phyloP scores from a whole-genome alignment of 2,797 vertebrate genomes.

The Danio albolineatus region DNA sequence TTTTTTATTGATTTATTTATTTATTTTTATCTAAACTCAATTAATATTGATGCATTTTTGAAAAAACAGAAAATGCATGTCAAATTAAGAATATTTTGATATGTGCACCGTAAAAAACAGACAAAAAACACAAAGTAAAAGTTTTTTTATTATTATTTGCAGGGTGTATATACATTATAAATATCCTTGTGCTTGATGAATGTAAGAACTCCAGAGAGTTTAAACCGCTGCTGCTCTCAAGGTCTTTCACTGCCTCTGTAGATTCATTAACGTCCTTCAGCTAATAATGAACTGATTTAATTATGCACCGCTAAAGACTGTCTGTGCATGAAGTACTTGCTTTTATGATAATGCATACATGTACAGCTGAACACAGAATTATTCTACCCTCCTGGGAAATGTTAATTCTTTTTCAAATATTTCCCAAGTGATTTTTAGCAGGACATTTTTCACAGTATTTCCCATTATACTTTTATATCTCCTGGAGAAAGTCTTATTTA shows the following conservation, averaged over 20 bases:
- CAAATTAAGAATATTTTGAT: neutral
- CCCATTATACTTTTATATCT: too few species aligned
- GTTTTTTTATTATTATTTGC: neutral
- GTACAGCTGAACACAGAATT: neutral
- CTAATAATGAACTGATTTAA: slow-evolving; percentile 3
- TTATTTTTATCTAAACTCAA: neutral
- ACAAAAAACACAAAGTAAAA: neutral
- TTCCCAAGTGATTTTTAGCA: too few species aligned
- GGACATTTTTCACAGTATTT: too few species aligned
- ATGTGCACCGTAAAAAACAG: neutral
- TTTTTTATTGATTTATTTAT: too few species aligned
- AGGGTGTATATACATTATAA: neutral
- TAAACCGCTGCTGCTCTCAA: slow-evolving; percentile 10
- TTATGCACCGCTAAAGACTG: slow-evolving; percentile 1
- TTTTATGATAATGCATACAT: neutral
- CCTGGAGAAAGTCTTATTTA: too few species aligned
- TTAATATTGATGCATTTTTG: neutral
- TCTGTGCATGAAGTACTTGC: neutral
- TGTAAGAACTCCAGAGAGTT: neutral
- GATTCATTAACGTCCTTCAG: slow-evolving; percentile 9
- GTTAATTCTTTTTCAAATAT: too few species aligned
- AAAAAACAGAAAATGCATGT: neutral
- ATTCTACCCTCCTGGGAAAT: too few species aligned
- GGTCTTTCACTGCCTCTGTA: slow-evolving; percentile 1
- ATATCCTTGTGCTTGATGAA: neutral